phyloP scores from a whole-genome alignment of 2,113 vertebrate genomes.

The Peromyscus polionotus region DNA sequence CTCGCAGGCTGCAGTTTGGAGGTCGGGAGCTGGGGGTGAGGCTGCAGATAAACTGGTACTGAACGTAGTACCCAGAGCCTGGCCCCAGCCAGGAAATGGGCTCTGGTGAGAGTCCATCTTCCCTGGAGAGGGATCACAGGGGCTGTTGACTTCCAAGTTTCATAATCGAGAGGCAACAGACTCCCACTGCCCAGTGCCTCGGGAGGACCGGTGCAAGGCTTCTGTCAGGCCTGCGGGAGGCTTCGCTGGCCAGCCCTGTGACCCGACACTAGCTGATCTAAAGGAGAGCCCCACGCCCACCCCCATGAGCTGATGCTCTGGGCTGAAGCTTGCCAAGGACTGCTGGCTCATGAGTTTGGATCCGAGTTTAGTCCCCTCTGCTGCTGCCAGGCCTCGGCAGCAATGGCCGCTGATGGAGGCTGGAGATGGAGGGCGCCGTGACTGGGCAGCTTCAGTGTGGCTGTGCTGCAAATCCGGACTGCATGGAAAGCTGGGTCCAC shows the following conservation, averaged over 20 bases:
- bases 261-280: background rate
- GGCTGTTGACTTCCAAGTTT: background rate
- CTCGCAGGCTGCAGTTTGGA: background rate
- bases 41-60: background rate
- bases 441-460: background rate
- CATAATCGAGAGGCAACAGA: constrained; percentile 8
- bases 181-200: background rate
- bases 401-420: background rate
- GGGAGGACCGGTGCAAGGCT: background rate
- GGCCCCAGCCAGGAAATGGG: background rate
- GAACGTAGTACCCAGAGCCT: background rate
- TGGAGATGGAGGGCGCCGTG: background rate
- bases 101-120: background rate
- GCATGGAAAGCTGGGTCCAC: background rate
- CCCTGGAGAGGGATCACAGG: background rate
- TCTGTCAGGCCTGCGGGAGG: background rate
- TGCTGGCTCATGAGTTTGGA: background rate
- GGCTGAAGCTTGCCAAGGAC: background rate
- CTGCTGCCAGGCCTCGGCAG: background rate
- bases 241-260: background rate
- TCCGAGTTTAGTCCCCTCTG: background rate
- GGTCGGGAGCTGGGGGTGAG: background rate
- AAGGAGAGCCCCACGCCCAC: background rate
- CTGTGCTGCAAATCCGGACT: background rate
- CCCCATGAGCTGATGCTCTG: background rate